Evolutionary conservation across 1,140 invertebrate genomes (phyloP), one percentile per base, ranked within the genome.

Genomic region (Scaptomyza pallida): DNA sequence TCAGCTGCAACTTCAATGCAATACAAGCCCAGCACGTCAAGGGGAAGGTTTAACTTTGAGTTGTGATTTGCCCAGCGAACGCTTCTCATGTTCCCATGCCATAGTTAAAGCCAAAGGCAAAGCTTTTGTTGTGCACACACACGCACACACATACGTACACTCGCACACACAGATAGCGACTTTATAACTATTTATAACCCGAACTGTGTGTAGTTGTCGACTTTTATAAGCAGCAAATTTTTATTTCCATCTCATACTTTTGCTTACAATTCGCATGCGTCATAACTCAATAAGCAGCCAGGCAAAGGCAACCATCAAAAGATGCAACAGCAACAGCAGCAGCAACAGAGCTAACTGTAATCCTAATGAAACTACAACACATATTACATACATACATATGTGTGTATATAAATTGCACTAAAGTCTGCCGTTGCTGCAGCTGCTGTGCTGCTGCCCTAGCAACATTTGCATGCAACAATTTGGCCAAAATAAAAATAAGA

Each of bases 311-410:
- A 19, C 26, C 45, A 43, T 56, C 59, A 71, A 57, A 40, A 57
- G 50, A 55, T 41, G 69, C 59, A 48, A 21, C 63, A n/a, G n/a
- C n/a, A n/a, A n/a, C n/a, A n/a, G 69, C 59, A 54, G 35, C 40
- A 40, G 23, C 35, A 47, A 33, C 35, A 19, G 33, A 72, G 77
- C 81, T 86, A 85, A 78, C 82, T 88, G 83, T 83, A 89, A 88
- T 88, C 86, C 86, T 89, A 89, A 89, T 89, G 86, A 89, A 89
- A 89, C 86, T 89, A 89, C 81, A 89, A 77, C 73, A 83, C 83
- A 89, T 56, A 72, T 64, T 48, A 65, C 64, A 35, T 67, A 54
- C 65, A n/a, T n/a, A n/a, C n/a, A n/a, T n/a, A n/a, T n/a, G n/a
- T n/a, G n/a, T n/a, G n/a, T n/a, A n/a, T n/a, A n/a, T n/a, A n/a